These are phyloP conservation scores for Tor tambroides DNA, from an alignment of 2,113 vertebrate genomes.

Conservation along the genomic window DNA sequence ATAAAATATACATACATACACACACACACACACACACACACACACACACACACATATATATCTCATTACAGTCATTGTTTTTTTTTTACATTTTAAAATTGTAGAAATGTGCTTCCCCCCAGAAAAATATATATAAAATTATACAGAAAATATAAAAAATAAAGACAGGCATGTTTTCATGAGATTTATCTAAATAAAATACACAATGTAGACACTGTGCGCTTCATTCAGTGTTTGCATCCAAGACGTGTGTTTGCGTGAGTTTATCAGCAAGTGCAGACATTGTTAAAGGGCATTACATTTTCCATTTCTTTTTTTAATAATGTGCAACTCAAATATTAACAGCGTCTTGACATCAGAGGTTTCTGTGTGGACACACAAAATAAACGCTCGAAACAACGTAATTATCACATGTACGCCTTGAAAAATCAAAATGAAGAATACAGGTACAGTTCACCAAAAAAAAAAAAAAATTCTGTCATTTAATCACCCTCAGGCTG, in stretches of 20 bases:
- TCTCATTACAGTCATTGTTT: too few relatives aligned
- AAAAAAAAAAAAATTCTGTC: too few relatives aligned
- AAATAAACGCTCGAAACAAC: neutral
- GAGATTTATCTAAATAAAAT: neutral
- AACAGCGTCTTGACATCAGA: constrained; percentile 5
- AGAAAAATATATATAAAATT: too few relatives aligned
- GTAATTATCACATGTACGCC: neutral
- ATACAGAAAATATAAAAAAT: neutral
- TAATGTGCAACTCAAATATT: constrained; percentile 31
- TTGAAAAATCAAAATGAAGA: neutral
- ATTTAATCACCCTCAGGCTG: too few relatives aligned
- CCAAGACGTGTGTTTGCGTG: neutral
- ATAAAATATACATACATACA: too few relatives aligned
- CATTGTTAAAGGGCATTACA: neutral
- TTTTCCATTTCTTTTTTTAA: constrained; percentile 3
- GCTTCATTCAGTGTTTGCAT: neutral
- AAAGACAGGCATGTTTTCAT: neutral
- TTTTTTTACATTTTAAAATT: too few relatives aligned
- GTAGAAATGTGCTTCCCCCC: too few relatives aligned
- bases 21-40: too few relatives aligned
- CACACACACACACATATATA: too few relatives aligned
- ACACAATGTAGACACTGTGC: neutral
- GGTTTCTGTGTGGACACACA: neutral
- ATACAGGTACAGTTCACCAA: too few relatives aligned
- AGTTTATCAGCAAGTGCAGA: neutral